Base-by-base conservation (phyloP, 1,140 invertebrate species). In the Bilobella aurantiaca region DNA sequence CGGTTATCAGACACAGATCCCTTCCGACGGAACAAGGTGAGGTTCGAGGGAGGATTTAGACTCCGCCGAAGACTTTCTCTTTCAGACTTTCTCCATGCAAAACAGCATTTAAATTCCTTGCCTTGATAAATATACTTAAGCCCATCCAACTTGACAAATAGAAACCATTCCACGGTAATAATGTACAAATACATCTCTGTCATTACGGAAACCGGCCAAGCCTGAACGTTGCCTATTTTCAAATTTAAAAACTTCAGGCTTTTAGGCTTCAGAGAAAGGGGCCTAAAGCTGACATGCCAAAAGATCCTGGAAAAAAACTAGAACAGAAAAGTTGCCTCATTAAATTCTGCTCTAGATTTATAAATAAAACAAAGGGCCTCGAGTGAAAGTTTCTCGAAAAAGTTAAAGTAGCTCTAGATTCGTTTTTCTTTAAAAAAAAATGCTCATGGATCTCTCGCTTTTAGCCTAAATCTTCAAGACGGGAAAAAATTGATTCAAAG, bases 1-100 rank as follows among this genome's bases (percentile, higher is more conserved):
- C 57, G 69, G 69, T 1, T 66, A 67, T 46, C 67, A 67, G 42
- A 64, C 57, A 3, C 66, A 70, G 62, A 67, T 68, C 29, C 34
- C 5, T 21, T 49, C 58, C 16, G 63, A 64, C 37, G 63, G 56
- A 31, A 49, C n/a, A 14, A 59, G 46, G 65, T 62, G 31, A 57
- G 49, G n/a, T n/a, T n/a, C n/a, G n/a, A n/a, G n/a, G n/a, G n/a
- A n/a, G n/a, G n/a, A n/a, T n/a, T n/a, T 28, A 2, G 14, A 28
- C 12, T 5, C 28, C 32, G 34, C 61, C 28, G 12, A 21, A 8
- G 25, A 32, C 58, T 62, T 62, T 29, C 57, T 29, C 25, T 58
- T 8, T 14, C 23, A 8, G n/a, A 37, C 60, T 18, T 27, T 31
- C 25, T 27, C 28, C 42, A 49, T n/a, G n/a, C n/a, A n/a, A n/a